Evolutionary conservation across 2,113 vertebrate genomes (phyloP).

Genomic region (Solea senegalensis): DNA sequence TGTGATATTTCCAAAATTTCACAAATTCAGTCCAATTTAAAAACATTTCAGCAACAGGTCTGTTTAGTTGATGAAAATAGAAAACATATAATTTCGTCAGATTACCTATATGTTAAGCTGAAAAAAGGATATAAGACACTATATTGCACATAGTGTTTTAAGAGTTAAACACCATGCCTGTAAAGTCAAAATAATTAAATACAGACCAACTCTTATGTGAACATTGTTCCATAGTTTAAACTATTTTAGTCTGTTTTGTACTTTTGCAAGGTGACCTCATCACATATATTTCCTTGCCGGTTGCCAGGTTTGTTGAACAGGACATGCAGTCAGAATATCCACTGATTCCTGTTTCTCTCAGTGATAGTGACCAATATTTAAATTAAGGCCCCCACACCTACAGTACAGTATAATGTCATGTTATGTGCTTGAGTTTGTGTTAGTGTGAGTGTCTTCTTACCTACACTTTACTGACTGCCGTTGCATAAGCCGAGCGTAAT

Average conservation of each 20-base stretch:
- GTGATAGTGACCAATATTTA: conserved; percentile 10
- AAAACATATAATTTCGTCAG: too few relatives aligned
- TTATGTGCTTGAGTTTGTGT: not conserved
- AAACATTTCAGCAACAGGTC: too few relatives aligned
- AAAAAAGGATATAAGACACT: too few relatives aligned
- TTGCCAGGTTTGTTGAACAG: conserved; percentile 19
- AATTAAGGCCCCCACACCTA: conserved; percentile 4
- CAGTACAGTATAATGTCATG: not conserved
- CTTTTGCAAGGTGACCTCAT: conserved; percentile 28
- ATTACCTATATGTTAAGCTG: too few relatives aligned
- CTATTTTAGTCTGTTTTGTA: conserved; percentile 4
- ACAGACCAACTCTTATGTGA: too few relatives aligned
- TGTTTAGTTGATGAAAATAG: too few relatives aligned
- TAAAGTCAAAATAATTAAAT: too few relatives aligned
- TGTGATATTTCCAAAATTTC: too few relatives aligned
- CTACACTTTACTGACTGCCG: conserved; percentile 14
- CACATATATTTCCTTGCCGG: conserved; percentile 23
- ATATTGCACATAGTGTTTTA: too few relatives aligned
- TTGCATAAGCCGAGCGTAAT: conserved; percentile 13
- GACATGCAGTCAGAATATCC: conserved; percentile 9
- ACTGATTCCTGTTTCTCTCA: conserved; percentile 19
- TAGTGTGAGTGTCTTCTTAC: conserved; percentile 6
- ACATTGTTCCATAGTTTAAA: conserved; percentile 34
- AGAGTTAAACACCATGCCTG: too few relatives aligned
- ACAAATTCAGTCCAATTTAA: too few relatives aligned